Percentiles rank a stretch among this genome's conserved stretches.
Evolutionary conservation across 2,113 vertebrate species (phyloP).

Genomic region (Rhizomys pruinosus): DNA sequence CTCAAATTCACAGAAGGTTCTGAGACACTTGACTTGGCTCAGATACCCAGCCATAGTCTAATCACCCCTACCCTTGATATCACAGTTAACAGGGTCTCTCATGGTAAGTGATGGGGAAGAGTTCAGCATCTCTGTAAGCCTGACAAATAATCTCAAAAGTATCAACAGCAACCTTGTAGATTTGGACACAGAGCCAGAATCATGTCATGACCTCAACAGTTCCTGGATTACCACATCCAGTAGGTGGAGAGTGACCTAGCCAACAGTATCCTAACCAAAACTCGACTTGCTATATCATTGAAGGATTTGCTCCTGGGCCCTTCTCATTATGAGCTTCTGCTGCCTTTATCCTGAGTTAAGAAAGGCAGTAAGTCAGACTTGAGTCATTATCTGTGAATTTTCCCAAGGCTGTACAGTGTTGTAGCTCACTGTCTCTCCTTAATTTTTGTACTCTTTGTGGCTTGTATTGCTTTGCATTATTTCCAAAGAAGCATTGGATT

Average conservation of each 20-base stretch:
- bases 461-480: background rate
- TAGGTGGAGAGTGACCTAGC: background rate
- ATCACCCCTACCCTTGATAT: background rate
- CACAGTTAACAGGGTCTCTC: background rate
- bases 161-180: background rate
- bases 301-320: background rate
- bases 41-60: background rate
- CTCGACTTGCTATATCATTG: background rate
- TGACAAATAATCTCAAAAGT: background rate
- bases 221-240: background rate
- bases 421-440: background rate
- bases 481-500: background rate
- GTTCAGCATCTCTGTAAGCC: background rate
- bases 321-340: background rate
- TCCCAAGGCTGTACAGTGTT: background rate
- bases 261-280: background rate
- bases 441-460: background rate
- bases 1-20: background rate
- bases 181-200: background rate
- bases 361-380: background rate
- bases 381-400: background rate
- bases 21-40: background rate
- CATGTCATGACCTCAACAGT: too few species aligned
- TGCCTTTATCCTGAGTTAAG: background rate
- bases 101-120: background rate